Conservation (phyloP, 2,113 vertebrate species). For the Pipra filicauda region DNA sequence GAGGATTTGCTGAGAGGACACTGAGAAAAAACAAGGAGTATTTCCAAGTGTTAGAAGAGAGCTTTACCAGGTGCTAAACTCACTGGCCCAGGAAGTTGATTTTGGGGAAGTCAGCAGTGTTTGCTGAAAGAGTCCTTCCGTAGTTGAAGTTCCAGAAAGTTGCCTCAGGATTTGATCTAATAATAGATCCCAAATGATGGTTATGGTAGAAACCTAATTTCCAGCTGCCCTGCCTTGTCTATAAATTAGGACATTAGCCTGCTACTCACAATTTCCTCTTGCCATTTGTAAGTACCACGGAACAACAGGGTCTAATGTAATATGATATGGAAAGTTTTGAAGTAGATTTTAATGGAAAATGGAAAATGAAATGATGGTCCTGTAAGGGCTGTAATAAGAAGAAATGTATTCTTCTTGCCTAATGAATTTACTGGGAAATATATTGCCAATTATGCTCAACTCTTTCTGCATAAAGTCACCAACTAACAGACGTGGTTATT, state of each 20-base stretch:
- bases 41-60: not conserved
- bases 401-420: conserved; percentile 19
- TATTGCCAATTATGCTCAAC: not conserved
- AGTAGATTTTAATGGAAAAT: conserved; percentile 61
- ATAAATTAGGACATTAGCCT: conserved; percentile 46
- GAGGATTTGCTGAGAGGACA: not conserved
- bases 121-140: not conserved
- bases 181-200: not conserved
- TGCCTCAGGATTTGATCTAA: not conserved
- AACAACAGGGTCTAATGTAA: not conserved
- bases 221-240: not conserved
- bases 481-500: not conserved
- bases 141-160: not conserved
- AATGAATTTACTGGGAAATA: conserved; percentile 56
- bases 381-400: conserved; percentile 2
- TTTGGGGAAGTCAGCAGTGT: not conserved
- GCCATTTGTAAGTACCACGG: conserved; percentile 21
- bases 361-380: conserved; percentile 52
- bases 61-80: not conserved
- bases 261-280: conserved; percentile 52
- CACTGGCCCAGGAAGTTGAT: not conserved
- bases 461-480: conserved; percentile 4
- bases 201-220: not conserved
- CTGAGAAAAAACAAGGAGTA: not conserved
- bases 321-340: conserved; percentile 28